phyloP scores from a whole-genome alignment of 2,797 vertebrate species.

The Yasuhikotakia modesta region DNA sequence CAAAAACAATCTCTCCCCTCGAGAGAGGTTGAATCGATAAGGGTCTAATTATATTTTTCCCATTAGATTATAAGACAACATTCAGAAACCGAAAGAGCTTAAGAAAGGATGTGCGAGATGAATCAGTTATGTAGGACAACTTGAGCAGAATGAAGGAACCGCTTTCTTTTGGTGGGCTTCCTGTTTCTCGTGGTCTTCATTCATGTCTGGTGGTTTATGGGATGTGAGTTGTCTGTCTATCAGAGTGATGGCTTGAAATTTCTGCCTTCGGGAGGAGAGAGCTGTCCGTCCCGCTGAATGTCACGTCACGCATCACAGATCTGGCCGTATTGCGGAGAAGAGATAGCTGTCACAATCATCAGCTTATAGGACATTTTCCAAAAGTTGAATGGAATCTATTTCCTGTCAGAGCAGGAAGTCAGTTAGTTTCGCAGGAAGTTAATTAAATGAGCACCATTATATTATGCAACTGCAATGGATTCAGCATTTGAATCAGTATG shows the following conservation, averaged over 20 bases:
- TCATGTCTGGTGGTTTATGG: constrained; percentile 15
- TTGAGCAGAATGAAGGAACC: not conserved
- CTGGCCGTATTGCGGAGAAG: constrained; percentile 14
- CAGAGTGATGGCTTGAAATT: constrained; percentile 25
- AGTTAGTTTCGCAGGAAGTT: not conserved
- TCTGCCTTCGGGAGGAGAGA: constrained; percentile 20
- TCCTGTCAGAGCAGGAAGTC: not conserved
- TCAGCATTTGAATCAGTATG: not conserved
- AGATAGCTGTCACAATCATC: not conserved
- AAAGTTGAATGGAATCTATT: not conserved
- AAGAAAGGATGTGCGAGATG: not conserved
- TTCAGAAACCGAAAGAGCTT: not conserved
- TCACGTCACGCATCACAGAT: constrained; percentile 29
- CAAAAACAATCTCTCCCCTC: not conserved
- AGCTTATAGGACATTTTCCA: not conserved
- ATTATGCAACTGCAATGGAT: not conserved
- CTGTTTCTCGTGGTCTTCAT: not conserved
- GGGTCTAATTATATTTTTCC: not conserved
- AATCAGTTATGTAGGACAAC: not conserved
- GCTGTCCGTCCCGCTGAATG: constrained; percentile 25
- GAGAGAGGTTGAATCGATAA: not conserved
- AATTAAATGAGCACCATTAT: not conserved
- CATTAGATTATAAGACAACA: not conserved
- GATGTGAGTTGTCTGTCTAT: constrained; percentile 13
- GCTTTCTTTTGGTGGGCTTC: not conserved